Conservation (phyloP, 2,113 vertebrate species). For the Morone chrysops region DNA sequence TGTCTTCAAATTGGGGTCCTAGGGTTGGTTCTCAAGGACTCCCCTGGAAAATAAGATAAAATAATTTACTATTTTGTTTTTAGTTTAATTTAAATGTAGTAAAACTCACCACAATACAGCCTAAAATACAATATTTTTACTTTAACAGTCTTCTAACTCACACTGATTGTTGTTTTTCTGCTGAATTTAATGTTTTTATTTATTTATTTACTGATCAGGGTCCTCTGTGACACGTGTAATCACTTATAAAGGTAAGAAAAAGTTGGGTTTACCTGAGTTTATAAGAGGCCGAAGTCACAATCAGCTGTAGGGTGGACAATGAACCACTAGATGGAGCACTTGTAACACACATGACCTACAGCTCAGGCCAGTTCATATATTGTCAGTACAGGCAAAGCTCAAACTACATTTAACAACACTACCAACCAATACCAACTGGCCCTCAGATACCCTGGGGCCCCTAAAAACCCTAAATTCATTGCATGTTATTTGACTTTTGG, state of each 20-base stretch:
- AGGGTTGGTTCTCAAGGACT: background rate
- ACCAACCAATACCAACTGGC: too few relatives aligned
- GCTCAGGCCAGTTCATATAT: too few relatives aligned
- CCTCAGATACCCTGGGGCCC: too few relatives aligned
- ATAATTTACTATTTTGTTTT: background rate
- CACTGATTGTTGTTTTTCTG: background rate
- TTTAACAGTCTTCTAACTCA: background rate
- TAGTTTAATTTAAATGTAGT: background rate
- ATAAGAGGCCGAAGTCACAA: background rate
- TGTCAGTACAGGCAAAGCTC: too few relatives aligned
- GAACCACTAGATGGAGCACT: conserved; percentile 60
- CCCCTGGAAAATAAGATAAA: background rate
- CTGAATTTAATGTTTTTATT: background rate
- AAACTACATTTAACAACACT: too few relatives aligned
- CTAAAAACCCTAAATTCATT: too few relatives aligned
- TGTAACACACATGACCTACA: conserved; percentile 8
- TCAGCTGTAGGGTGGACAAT: background rate
- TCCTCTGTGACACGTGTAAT: background rate
- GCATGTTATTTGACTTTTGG: too few relatives aligned
- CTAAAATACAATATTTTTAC: background rate
- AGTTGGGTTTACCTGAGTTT: background rate
- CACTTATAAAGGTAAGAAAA: background rate
- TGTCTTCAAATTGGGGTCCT: background rate
- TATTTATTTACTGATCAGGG: background rate
- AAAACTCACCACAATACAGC: background rate